Base-by-base conservation (phyloP, 1,140 invertebrate species). In the Euura lappo region DNA sequence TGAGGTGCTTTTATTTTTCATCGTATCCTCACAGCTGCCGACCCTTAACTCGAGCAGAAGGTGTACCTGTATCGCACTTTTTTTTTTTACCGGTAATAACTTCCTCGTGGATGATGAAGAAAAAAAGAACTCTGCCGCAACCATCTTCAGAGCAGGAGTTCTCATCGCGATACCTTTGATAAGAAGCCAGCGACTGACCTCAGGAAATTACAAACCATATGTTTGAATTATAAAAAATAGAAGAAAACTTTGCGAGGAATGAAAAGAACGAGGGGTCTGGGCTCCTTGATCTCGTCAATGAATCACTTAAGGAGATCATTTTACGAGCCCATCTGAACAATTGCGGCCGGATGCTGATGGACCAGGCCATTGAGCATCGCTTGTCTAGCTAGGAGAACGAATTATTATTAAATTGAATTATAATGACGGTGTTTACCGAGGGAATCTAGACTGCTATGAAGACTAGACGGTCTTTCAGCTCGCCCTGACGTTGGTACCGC, bases 321-420 rank as follows among this genome's bases (percentile, higher is more conserved):
- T 28, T 28, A 28, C 28, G 28, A 28, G 28, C 28, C 28, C 28
- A 28, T 28, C 28, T 28, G 0, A 28, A 28, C 28, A 28, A 28
- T 28, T 28, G 28, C 28, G 51, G 51, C 51, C 7, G 4, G 69
- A 28, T 11, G 46, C 45, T 47, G 46, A 46, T 6, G 75, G 51
- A 69, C 68, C 71, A 74, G 71, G 72, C 77, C 72, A 76, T 76
- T 78, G 78, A 81, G 76, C 75, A 76, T 71, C 69, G 70, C 78
- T 77, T 78, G 10, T 42, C 65, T 60, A 74, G 76, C 74, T 73
- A 76, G 76, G 74, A 75, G 72, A 77, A 79, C 77, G 78, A 79
- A 81, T 81, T 81, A 80, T 79, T 81, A 81, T 79, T 78, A 80
- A 80, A 80, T 81, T 81, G 79, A 81, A 81, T 81, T 79, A 79